These are phyloP conservation scores for Cerastis rubricosa DNA, from an alignment of 2,888 invertebrate genomes.

Conservation along the genomic window DNA sequence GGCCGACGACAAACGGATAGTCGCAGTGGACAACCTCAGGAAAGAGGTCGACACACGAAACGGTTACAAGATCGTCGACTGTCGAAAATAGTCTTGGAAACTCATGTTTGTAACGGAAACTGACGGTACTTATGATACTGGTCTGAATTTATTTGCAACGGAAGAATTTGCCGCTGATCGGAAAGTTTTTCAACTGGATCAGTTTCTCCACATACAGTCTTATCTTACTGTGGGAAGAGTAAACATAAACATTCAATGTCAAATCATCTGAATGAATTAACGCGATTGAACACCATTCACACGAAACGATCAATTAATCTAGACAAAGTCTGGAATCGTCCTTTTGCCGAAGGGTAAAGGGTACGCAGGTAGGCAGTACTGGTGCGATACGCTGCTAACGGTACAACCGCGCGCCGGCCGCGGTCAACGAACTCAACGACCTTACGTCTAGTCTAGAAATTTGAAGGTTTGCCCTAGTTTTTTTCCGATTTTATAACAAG, in stretches of 20 bases:
- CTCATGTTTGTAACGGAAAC: slow-evolving; percentile 45
- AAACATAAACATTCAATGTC: not conserved
- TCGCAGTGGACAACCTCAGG: slow-evolving; percentile 64
- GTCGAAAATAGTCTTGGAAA: slow-evolving; percentile 57
- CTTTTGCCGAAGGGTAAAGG: slow-evolving; percentile 71
- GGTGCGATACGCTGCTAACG: slow-evolving; percentile 81
- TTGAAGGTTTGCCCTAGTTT: slow-evolving; percentile 85
- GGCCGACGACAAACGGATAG: slow-evolving; percentile 60
- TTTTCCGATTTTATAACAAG: slow-evolving; percentile 47
- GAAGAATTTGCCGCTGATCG: slow-evolving; percentile 21
- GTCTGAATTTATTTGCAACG: slow-evolving; percentile 27
- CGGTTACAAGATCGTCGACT: slow-evolving; percentile 65
- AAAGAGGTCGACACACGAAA: slow-evolving; percentile 68
- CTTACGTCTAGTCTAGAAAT: slow-evolving; percentile 85
- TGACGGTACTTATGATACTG: slow-evolving; percentile 18
- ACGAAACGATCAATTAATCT: slow-evolving; percentile 37
- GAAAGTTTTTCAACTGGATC: slow-evolving; percentile 13
- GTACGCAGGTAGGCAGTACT: slow-evolving; percentile 75
- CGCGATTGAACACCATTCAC: not conserved
- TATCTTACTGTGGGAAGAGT: not conserved
- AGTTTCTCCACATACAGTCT: not conserved
- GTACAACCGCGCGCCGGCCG: slow-evolving; percentile 80
- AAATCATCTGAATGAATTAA: not conserved
- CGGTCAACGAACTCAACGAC: slow-evolving; percentile 87
- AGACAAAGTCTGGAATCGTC: slow-evolving; percentile 42